Evolutionary conservation across 2,888 invertebrate species (phyloP).

Genomic region (Epiperipatus broadwayi): DNA sequence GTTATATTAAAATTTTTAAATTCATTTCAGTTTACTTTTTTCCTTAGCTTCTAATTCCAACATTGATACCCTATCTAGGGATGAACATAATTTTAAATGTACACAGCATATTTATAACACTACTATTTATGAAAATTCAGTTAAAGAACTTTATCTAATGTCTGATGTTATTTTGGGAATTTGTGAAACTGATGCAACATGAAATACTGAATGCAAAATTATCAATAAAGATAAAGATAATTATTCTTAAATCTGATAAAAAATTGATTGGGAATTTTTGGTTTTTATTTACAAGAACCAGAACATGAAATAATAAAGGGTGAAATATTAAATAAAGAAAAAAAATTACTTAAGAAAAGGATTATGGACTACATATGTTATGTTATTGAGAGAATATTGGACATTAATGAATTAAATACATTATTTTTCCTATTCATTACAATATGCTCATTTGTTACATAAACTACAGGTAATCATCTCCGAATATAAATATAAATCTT

Average conservation of each 20-base stretch:
- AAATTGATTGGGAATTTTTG: constrained; percentile 74
- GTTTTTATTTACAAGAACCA: constrained; percentile 69
- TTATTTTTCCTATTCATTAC: constrained; percentile 74
- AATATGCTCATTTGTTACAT: constrained; percentile 61
- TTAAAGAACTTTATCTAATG: constrained; percentile 58
- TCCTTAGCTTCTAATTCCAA: too few relatives aligned
- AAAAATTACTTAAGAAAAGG: constrained; percentile 21
- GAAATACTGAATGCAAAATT: constrained; percentile 57
- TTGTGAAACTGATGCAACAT: constrained; percentile 29
- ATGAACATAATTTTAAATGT: constrained; percentile 46
- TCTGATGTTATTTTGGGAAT: constrained; percentile 58
- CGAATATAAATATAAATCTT: too few relatives aligned
- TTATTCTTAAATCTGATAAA: constrained; percentile 80
- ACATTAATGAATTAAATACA: constrained; percentile 79
- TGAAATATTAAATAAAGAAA: constrained; percentile 81
- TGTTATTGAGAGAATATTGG: constrained; percentile 50
- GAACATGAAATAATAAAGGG: constrained; percentile 65
- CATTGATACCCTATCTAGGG: too few relatives aligned
- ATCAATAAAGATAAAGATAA: constrained; percentile 66
- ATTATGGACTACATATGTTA: constrained; percentile 45
- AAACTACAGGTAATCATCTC: too few relatives aligned
- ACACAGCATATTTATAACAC: constrained; percentile 57
- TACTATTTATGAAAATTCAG: constrained; percentile 74
- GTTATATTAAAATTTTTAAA: too few relatives aligned
- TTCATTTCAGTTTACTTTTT: too few relatives aligned